phyloP scores from a whole-genome alignment of 2,888 invertebrate genomes.

The Leptinotarsa rubiginosa region DNA sequence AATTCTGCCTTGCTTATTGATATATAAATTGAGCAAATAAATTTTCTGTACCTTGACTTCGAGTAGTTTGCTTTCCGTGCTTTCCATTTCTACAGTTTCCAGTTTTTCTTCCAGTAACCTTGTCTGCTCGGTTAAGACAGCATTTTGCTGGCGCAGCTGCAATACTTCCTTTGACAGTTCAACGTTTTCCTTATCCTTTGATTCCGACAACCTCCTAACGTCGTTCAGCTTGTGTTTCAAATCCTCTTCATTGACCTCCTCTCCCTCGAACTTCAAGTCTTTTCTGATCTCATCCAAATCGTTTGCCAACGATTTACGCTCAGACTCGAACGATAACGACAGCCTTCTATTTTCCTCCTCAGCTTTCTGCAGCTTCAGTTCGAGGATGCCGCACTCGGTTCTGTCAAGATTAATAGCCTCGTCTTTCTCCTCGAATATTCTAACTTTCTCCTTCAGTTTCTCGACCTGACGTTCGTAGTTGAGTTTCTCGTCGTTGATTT shows the following conservation, averaged over 20 bases:
- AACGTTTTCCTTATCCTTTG: slow-evolving; percentile 44
- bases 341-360: slow-evolving; percentile 47
- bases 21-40: neutral
- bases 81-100: slow-evolving; percentile 42
- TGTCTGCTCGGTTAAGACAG: slow-evolving; percentile 38
- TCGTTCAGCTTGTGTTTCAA: slow-evolving; percentile 32
- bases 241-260: slow-evolving; percentile 21
- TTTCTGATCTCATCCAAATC: slow-evolving; percentile 36
- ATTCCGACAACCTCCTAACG: slow-evolving; percentile 35
- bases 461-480: slow-evolving; percentile 39
- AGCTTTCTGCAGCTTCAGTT: slow-evolving; percentile 47
- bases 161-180: slow-evolving; percentile 45
- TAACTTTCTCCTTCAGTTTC: slow-evolving; percentile 46
- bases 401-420: slow-evolving; percentile 46
- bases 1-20: no score
- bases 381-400: slow-evolving; percentile 47
- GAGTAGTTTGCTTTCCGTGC: slow-evolving; percentile 44
- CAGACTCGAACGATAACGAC: slow-evolving; percentile 43
- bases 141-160: slow-evolving; percentile 40
- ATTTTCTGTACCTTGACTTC: slow-evolving; percentile 43
- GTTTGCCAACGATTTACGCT: slow-evolving; percentile 39
- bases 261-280: slow-evolving; percentile 29
- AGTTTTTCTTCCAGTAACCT: slow-evolving; percentile 45
- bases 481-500: slow-evolving; percentile 44
- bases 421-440: slow-evolving; percentile 47